phyloP scores from a whole-genome alignment of 2,113 vertebrate genomes.

The Dipodomys ordii region DNA sequence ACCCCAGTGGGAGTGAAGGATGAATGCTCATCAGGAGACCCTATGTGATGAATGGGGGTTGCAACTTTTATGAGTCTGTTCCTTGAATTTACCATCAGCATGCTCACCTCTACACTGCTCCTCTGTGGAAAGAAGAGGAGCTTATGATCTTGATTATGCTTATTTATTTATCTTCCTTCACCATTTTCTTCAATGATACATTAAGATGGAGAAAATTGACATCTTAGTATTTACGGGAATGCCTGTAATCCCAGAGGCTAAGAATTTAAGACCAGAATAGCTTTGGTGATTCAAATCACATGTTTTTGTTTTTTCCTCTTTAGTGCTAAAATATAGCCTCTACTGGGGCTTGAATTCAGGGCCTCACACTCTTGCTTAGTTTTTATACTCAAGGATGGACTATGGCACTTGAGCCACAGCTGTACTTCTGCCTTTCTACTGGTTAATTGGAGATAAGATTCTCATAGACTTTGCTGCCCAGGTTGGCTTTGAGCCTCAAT shows the following conservation, averaged over 20 bases:
- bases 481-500: too few relatives aligned
- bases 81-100: not conserved
- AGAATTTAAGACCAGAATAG: not conserved
- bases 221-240: not conserved
- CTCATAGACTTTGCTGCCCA: too few relatives aligned
- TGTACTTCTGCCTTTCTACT: too few relatives aligned
- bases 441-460: too few relatives aligned
- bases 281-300: constrained; percentile 23
- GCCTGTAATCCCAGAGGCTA: too few relatives aligned
- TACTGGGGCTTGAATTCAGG: too few relatives aligned
- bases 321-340: not conserved
- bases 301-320: constrained; percentile 23
- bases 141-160: not conserved
- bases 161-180: not conserved
- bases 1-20: not conserved
- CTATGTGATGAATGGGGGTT: not conserved
- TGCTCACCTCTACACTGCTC: not conserved
- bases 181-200: constrained; percentile 9
- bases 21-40: not conserved
- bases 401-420: too few relatives aligned
- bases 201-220: not conserved
- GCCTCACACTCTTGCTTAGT: too few relatives aligned
- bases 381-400: too few relatives aligned
- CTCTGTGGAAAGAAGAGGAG: not conserved
- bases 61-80: not conserved